Base-by-base conservation (phyloP, 2,797 vertebrate genomes). In the Pipistrellus pipistrellus region DNA sequence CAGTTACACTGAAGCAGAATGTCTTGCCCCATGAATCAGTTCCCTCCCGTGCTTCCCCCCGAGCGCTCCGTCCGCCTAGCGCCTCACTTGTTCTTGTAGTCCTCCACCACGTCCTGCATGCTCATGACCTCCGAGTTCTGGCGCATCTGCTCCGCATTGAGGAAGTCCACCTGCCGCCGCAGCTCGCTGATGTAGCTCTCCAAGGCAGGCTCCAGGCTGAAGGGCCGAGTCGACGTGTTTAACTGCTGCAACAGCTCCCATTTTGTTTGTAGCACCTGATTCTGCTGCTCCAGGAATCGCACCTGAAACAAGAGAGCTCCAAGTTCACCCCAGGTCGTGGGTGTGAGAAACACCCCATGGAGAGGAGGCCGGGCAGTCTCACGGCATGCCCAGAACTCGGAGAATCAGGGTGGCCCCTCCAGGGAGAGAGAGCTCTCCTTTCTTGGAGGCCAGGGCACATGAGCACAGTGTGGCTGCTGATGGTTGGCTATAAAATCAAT, bases 261-360 rank as follows among this genome's bases (percentile, higher is more conserved):
- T 96, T 99, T 99, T 90, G 99, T 99, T 97, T 99, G 98, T 96
- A 99, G 98, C 97, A 99, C 99, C 97, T 99, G 99, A 97, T 99
- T 99, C 98, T 99, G 99, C 97, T 99, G 98, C 97, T 99, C 99
- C 92, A 99, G 97, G 97, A 99, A 98, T 8, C 99, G 98, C 23
- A 99, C 99, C 99, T 99, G 95, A 11, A 75, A 95, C 48, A 64
- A 91, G 46, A 92, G 62, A 86, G 8, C 15, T 59, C 85, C 44
- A 18, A 38, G 51, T 14, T 44, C 32, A 73, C 0, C 25, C 55
- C 81, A 38, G 35, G 46, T 55, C 3, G 0, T n/a, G 81, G 11
- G 4, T 55, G 62, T 51, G 66, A 72, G 46, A 53, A 85, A 35
- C 78, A 71, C 0, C 17, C 51, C 25, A 6, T 0, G 0, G 12